These are phyloP conservation scores for Nephrotoma guestfalica DNA, from an alignment of 2,888 invertebrate species.

Conservation along the genomic window DNA sequence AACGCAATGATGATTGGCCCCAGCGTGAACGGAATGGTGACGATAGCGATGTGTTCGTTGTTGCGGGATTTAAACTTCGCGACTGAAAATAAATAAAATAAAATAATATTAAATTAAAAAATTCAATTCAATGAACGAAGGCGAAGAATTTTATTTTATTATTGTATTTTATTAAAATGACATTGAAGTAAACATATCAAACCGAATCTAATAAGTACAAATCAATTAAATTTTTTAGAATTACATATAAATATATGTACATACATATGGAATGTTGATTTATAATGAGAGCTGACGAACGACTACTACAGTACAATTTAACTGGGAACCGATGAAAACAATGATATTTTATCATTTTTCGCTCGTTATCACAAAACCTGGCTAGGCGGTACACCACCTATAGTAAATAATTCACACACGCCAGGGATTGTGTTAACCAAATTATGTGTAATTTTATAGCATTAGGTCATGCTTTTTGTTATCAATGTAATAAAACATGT, in stretches of 20 bases:
- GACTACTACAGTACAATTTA: not conserved
- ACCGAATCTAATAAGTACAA: not conserved
- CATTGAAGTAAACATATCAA: not conserved
- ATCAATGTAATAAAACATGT: not conserved
- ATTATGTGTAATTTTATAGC: not conserved
- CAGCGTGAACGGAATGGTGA: slow-evolving; percentile 35
- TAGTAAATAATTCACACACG: not conserved
- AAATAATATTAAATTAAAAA: not conserved
- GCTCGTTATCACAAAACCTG: not conserved
- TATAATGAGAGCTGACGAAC: not conserved
- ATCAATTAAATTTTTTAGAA: not conserved
- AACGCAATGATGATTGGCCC: slow-evolving; percentile 47
- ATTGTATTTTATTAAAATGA: not conserved
- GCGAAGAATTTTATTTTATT: not conserved
- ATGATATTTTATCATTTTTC: not conserved
- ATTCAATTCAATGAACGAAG: not conserved
- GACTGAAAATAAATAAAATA: slow-evolving; percentile 31
- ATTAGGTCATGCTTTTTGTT: not conserved
- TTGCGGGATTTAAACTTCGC: slow-evolving; percentile 14
- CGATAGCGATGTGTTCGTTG: slow-evolving; percentile 22
- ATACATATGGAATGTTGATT: not conserved
- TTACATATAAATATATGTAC: not conserved
- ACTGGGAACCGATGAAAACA: not conserved
- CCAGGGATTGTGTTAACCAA: not conserved
- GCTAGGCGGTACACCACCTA: not conserved